Percentiles rank a stretch among this genome's conserved stretches.
Evolutionary conservation across 2,888 invertebrate genomes (phyloP).

Genomic region (Tricholauxania praeusta): DNA sequence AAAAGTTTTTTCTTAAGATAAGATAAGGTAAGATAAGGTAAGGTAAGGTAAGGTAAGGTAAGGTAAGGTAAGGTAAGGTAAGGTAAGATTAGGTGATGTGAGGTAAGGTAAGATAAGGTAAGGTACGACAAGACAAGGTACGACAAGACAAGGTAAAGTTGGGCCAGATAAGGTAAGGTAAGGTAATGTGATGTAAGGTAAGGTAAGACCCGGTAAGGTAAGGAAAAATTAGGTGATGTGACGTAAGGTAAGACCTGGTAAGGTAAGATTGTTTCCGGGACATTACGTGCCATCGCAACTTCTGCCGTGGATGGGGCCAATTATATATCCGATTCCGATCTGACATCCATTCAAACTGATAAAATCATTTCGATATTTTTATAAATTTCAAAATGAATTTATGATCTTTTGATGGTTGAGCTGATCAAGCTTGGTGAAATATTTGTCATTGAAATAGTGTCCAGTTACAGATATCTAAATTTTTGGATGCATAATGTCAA

Average conservation of each 20-base stretch:
- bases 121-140: not conserved
- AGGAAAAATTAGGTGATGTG: not conserved
- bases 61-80: slow-evolving; percentile 13
- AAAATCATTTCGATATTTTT: no score
- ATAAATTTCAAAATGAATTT: no score
- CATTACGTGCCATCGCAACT: no score
- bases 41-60: slow-evolving; percentile 1
- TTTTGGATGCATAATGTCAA: no score
- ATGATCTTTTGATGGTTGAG: no score
- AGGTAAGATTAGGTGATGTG: not conserved
- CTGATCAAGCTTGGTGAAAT: no score
- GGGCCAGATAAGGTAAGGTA: not conserved
- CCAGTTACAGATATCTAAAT: no score
- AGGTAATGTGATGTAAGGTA: not conserved
- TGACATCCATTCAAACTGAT: no score
- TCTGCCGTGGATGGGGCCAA: no score
- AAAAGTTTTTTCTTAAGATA: not conserved
- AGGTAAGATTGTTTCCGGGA: no score
- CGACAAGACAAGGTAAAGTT: not conserved
- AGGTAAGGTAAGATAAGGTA: slow-evolving; percentile 1
- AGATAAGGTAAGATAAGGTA: slow-evolving; percentile 6
- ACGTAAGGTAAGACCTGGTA: not conserved
- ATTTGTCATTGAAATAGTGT: no score
- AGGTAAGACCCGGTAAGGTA: not conserved
- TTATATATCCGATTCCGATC: no score